Evolutionary conservation across 2,113 vertebrate genomes (phyloP).

Genomic region (Acrocephalus kingi): DNA sequence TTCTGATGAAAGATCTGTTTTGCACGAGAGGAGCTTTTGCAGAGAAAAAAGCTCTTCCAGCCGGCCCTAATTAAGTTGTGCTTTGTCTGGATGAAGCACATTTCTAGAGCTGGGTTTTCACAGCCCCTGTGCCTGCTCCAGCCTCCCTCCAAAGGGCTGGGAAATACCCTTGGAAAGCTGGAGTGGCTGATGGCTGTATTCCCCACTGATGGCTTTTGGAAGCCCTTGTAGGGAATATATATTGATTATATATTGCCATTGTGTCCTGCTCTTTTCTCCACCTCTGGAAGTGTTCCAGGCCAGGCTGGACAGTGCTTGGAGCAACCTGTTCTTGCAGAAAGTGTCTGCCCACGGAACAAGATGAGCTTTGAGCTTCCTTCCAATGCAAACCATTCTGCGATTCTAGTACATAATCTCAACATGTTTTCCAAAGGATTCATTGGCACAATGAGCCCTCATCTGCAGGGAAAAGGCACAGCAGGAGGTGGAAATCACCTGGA

Average conservation of each 20-base stretch:
- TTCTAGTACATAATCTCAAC: background rate
- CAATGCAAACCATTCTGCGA: background rate
- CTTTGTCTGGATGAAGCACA: background rate
- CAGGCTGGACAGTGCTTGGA: background rate
- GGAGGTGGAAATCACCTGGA: background rate
- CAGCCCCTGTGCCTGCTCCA: background rate
- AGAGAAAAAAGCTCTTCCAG: background rate
- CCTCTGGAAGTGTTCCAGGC: background rate
- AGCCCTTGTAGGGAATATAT: accelerated
- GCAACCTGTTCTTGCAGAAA: background rate
- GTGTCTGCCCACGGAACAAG: background rate
- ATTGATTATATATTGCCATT: background rate
- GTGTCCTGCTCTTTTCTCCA: background rate
- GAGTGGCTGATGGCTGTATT: background rate
- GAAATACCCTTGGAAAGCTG: background rate
- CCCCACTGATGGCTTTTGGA: background rate
- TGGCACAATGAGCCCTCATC: background rate
- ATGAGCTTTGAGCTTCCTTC: background rate
- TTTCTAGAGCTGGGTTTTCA: background rate
- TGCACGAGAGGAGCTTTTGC: background rate
- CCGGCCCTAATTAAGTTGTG: background rate
- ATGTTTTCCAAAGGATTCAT: background rate
- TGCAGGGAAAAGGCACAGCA: background rate
- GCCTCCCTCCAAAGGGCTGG: background rate
- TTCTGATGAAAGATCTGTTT: background rate